A percentile compares a stretch with the other conserved stretches of the same genome.
Evolutionary conservation across 2,797 vertebrate species (phyloP).

Genomic region (Setipinna tenuifilis): DNA sequence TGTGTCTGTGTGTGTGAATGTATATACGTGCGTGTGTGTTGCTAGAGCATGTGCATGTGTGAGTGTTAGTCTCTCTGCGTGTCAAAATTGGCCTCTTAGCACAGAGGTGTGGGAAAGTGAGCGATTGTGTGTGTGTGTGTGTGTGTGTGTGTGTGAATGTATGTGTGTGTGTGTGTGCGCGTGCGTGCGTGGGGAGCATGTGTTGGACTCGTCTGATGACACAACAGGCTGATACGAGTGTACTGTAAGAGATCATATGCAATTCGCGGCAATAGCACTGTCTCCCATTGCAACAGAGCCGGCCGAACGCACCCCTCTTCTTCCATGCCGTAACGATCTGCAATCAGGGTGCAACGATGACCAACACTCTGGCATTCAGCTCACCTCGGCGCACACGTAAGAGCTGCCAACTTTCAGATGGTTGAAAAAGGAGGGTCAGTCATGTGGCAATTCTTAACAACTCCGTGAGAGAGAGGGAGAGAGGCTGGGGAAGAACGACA

Average conservation of each 20-base stretch:
- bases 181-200: slow-evolving; percentile 10
- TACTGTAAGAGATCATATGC: slow-evolving; percentile 58
- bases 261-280: slow-evolving; percentile 58
- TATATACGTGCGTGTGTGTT: neutral
- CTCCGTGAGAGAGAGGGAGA: neutral
- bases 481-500: neutral
- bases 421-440: slow-evolving; percentile 49
- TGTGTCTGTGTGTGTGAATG: neutral
- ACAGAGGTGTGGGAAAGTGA: slow-evolving; percentile 39
- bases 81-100: slow-evolving; percentile 27
- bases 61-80: neutral
- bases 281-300: slow-evolving; percentile 53
- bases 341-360: slow-evolving; percentile 79
- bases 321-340: slow-evolving; percentile 75
- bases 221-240: slow-evolving; percentile 52
- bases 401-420: slow-evolving; percentile 23
- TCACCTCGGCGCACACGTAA: slow-evolving; percentile 46
- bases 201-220: slow-evolving; percentile 52
- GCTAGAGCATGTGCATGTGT: neutral
- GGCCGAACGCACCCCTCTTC: slow-evolving; percentile 43
- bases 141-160: too few species aligned
- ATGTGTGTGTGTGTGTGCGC: neutral
- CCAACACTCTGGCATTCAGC: slow-evolving; percentile 66
- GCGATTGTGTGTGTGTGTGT: too few species aligned
- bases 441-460: slow-evolving; percentile 42